Base-by-base conservation (phyloP, 2,888 invertebrate species). In the Drosophila melanosoma region DNA sequence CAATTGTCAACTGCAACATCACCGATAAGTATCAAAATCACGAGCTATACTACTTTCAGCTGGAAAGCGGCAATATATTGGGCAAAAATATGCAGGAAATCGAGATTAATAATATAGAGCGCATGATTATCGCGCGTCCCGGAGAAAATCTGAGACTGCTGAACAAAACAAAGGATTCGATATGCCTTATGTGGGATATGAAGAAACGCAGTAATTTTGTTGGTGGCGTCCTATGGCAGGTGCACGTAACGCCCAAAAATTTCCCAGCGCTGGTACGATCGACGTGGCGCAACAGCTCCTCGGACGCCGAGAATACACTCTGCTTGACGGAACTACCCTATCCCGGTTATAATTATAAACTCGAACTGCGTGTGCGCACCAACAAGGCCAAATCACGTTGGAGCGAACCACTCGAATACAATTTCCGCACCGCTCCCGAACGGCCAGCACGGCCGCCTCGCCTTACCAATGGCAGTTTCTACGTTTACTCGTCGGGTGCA, bases 391-490 rank as follows among this genome's bases (percentile, higher is more conserved):
- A 77, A 35, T 69, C 85, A 12, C 94, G 95, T 92, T 97, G 97
- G 97, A 97, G 97, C 48, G 93, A 95, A 59, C 95, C 95, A 74
- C 94, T 95, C 51, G 94, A 94, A 42, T 91, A 94, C 56, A 93
- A 94, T 3, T 94, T 96, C 79, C 94, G 94, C 76, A 97, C 97
- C 5, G 93, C 56, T 0, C 68, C 91, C 0, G 82, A 82, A 20
- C 77, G 76, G 68, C 97, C 97, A 2, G 94, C 94, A 23, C 93
- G 94, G 38, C 95, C 97, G 38, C 97, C 97, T 0, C 94, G 94
- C 59, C 95, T 96, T 5, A 95, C 95, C 75, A 94, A 95, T 20
- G 97, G 97, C 48, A 96, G 96, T 87, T 97, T 97, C 91, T 95
- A 96, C 91, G 94, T 95, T 76, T 94, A 95, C 83, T 93, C 94